Conservation (phyloP, 2,797 vertebrate species). For the Rhynchotus rufescens region DNA sequence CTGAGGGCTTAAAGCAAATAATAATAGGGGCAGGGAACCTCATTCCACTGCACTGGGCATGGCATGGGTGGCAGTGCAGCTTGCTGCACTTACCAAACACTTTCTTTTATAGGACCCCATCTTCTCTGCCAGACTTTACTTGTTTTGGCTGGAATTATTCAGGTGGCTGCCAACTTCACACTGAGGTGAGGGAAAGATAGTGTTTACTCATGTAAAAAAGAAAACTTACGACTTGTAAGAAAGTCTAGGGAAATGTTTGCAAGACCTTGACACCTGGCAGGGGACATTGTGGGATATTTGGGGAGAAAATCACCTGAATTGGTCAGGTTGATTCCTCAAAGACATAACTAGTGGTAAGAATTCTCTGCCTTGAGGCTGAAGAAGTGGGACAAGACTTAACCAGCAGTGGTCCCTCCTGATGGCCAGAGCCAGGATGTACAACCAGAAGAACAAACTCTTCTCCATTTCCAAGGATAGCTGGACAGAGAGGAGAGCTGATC, state of each 20-base stretch:
- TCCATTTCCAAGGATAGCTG: neutral
- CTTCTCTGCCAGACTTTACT: constrained; percentile 21
- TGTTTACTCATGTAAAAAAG: neutral
- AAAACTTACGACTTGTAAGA: neutral
- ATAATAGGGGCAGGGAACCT: neutral
- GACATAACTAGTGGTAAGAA: neutral
- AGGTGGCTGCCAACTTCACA: constrained; percentile 10
- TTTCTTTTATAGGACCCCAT: neutral
- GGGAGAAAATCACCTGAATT: neutral
- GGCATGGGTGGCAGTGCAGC: neutral
- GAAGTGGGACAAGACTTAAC: neutral
- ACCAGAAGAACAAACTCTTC: neutral
- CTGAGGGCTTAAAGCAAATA: neutral
- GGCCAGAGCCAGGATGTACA: neutral
- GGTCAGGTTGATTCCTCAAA: neutral
- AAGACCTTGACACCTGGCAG: neutral
- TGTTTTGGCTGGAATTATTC: constrained; percentile 42
- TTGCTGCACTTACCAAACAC: constrained; percentile 18
- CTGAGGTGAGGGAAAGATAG: neutral
- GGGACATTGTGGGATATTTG: neutral
- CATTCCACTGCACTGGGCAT: neutral
- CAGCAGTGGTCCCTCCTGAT: neutral
- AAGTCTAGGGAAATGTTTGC: neutral
- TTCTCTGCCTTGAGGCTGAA: neutral
- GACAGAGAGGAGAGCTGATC: neutral